phyloP scores from a whole-genome alignment of 2,113 vertebrate genomes.

The Lycocorax pyrrhopterus region DNA sequence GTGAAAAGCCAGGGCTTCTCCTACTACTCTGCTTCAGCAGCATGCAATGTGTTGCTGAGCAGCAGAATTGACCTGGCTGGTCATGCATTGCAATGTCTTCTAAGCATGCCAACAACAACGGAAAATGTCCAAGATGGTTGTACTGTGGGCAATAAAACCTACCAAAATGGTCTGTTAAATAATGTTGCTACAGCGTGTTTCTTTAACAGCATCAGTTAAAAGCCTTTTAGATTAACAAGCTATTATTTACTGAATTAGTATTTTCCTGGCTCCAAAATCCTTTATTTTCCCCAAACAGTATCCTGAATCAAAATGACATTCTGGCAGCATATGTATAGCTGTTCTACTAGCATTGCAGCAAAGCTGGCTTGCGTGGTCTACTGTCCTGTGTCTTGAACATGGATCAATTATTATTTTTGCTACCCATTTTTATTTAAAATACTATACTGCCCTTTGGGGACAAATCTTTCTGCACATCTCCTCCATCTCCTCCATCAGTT shows the following conservation, averaged over 20 bases:
- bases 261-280: constrained; percentile 49
- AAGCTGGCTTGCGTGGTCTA: background rate
- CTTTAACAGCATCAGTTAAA: constrained; percentile 46
- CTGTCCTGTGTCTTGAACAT: background rate
- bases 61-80: background rate
- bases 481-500: background rate
- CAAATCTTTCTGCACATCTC: background rate
- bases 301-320: constrained; percentile 4
- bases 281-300: constrained; percentile 36
- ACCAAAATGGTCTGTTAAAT: constrained; percentile 59
- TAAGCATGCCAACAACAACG: constrained; percentile 59
- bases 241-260: constrained; percentile 48
- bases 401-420: background rate
- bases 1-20: background rate
- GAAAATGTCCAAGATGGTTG: constrained; percentile 56
- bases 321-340: background rate
- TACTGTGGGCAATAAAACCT: constrained; percentile 56
- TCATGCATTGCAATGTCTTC: constrained; percentile 37
- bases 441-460: background rate
- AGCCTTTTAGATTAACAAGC: constrained; percentile 49
- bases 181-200: constrained; percentile 39
- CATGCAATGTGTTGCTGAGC: background rate
- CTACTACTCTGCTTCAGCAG: background rate
- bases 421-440: background rate
- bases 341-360: background rate